Base-by-base conservation (phyloP, 2,888 invertebrate genomes). In the Drosophila mercatorum region DNA sequence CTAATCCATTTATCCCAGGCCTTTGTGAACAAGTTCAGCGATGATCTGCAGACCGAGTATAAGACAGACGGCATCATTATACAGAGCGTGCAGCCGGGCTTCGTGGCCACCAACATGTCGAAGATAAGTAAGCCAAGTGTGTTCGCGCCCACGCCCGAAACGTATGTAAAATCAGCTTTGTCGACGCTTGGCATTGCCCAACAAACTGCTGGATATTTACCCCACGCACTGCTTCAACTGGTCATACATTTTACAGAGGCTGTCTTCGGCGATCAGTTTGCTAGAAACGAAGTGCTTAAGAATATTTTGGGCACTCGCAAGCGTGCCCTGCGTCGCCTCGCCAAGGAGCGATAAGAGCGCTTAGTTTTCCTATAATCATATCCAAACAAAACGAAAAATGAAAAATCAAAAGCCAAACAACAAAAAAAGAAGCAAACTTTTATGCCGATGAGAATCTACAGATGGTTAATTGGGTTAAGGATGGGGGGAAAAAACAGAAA, bases 31-130 rank as follows among this genome's bases (percentile, higher is more conserved):
- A 97, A 97, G 92, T 95, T 97, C 80, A 95, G 96, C 7, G 95
- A 95, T 57, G 96, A 97, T 83, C 93, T 97, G 34, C 94, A 95
- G 8, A 95, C 95, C 63, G 97, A 97, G 90, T 97, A 97, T 87
- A 93, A 94, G 22, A 94, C 95, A 44, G 93, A 94, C 47, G 97
- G 97, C 1, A 95, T 97, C 31, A 94, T 95, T 5, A 94, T 97
- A 6, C 98, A 98, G 93, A 96, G 96, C 90, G 94, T 98, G 0
- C 93, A 96, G 66, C 98, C 98, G 0, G 98, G 97, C 2, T 97
- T 96, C 82, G 98, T 98, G 0, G 97, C 97, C 28, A 97, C 98
- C 0, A 98, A 98, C 90, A 97, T 98, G 97, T 96, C 96, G 11
- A 96, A 97, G 86, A 96, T 98, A 68, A 94, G 95, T n/a, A 94